These are phyloP conservation scores for Suillia variegata DNA, from an alignment of 2,888 invertebrate genomes.

Conservation along the genomic window DNA sequence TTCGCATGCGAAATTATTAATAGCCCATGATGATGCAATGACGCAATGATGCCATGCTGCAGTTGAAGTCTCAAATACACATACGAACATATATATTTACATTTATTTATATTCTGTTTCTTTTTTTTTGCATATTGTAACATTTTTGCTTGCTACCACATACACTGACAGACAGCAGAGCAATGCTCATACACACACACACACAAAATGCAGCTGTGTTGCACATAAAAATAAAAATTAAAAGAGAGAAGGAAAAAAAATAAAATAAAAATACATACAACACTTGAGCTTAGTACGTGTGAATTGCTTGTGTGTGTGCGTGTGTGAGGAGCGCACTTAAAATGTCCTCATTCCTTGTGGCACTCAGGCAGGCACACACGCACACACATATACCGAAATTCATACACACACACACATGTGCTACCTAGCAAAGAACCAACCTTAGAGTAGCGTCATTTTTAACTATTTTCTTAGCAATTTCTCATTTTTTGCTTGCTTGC, in stretches of 20 bases:
- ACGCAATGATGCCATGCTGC: too few relatives aligned
- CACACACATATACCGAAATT: constrained; percentile 7
- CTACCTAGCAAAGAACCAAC: constrained; percentile 7
- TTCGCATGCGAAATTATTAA: too few relatives aligned
- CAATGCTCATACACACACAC: too few relatives aligned
- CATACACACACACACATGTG: not conserved
- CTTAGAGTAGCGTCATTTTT: not conserved
- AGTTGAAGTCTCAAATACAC: too few relatives aligned
- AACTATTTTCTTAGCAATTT: constrained; percentile 11
- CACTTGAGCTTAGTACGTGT: not conserved
- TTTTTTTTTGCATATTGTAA: too few relatives aligned
- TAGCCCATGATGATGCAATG: too few relatives aligned
- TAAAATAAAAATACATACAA: not conserved
- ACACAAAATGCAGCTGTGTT: too few relatives aligned
- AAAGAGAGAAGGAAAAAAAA: constrained; percentile 20
- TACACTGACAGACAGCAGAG: too few relatives aligned
- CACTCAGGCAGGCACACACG: constrained; percentile 26
- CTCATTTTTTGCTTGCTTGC: constrained; percentile 10
- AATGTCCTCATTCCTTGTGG: constrained; percentile 46
- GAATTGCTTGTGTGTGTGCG: not conserved
- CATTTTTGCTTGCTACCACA: too few relatives aligned
- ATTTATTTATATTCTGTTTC: too few relatives aligned
- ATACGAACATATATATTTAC: too few relatives aligned
- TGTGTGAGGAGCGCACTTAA: constrained; percentile 41
- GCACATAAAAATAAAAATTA: not conserved